Conservation (phyloP, 2,888 invertebrate species). For the Amaurobius ferox region DNA sequence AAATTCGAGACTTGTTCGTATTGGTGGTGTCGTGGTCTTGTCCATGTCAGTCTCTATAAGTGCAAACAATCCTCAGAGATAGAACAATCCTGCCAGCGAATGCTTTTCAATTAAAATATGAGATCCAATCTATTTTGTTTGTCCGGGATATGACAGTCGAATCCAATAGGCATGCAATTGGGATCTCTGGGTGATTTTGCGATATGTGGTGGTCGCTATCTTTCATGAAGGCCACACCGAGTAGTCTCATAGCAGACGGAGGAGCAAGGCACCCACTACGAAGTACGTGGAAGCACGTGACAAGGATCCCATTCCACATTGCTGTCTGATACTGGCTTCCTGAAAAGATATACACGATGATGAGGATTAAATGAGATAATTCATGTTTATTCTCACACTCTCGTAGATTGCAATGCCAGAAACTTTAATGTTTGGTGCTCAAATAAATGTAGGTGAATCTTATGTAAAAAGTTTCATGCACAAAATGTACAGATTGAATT, state of each 20-base stretch:
- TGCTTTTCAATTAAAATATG: conserved; percentile 18
- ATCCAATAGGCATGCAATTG: conserved; percentile 60
- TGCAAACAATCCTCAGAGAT: conserved; percentile 17
- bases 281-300: conserved; percentile 67
- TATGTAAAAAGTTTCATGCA: too few species aligned
- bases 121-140: conserved; percentile 29
- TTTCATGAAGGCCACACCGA: conserved; percentile 52
- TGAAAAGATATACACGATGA: conserved; percentile 16
- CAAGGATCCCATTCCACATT: conserved; percentile 64
- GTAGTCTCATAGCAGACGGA: conserved; percentile 62
- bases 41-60: conserved; percentile 6
- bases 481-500: too few species aligned
- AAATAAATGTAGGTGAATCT: too few species aligned
- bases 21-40: conserved; percentile 17
- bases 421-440: too few species aligned
- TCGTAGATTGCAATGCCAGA: too few species aligned
- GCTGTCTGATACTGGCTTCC: conserved; percentile 64
- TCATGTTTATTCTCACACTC: too few species aligned
- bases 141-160: conserved; percentile 50
- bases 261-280: conserved; percentile 69
- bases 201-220: conserved; percentile 63
- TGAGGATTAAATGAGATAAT: too few species aligned
- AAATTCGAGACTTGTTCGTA: conserved; percentile 40
- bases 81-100: conserved; percentile 26
- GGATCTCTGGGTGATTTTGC: conserved; percentile 59